These are phyloP conservation scores for Drosophila melanosoma DNA, from an alignment of 2,888 invertebrate genomes.

Conservation along the genomic window DNA sequence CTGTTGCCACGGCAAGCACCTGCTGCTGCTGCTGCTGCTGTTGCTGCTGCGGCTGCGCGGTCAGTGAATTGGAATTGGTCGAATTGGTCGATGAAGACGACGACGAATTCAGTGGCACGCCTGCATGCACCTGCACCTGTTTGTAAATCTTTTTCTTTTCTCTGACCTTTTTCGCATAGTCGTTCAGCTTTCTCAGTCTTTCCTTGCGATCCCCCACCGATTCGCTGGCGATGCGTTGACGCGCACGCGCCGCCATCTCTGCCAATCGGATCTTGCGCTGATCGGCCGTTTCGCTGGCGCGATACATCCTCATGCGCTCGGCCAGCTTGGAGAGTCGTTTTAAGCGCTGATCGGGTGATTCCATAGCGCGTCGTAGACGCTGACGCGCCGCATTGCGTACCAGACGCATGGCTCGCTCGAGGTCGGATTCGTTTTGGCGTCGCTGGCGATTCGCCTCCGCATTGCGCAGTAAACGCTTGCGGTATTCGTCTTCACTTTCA, in stretches of 20 bases:
- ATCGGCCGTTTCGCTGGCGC: constrained; percentile 84
- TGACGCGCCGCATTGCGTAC: constrained; percentile 85
- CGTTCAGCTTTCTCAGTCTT: constrained; percentile 85
- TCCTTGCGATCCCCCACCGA: constrained; percentile 84
- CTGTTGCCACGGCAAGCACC: constrained; percentile 67
- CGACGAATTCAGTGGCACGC: constrained; percentile 63
- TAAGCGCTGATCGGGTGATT: constrained; percentile 83
- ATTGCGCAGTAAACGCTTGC: constrained; percentile 83
- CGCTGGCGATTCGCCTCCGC: constrained; percentile 85
- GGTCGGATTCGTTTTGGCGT: constrained; percentile 84
- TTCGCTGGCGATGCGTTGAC: constrained; percentile 84
- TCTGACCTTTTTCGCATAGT: constrained; percentile 85
- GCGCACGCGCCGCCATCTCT: constrained; percentile 84
- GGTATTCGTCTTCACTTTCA: constrained; percentile 84
- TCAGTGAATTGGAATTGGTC: constrained; percentile 55
- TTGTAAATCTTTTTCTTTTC: constrained; percentile 85
- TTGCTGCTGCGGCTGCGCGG: constrained; percentile 63
- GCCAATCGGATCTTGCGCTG: constrained; percentile 84
- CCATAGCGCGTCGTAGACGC: constrained; percentile 84
- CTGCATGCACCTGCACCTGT: constrained; percentile 68
- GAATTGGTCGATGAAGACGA: constrained; percentile 68
- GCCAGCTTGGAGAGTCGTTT: constrained; percentile 84
- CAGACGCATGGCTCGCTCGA: constrained; percentile 84
- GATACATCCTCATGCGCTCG: constrained; percentile 84
- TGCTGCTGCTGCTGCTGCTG: constrained; percentile 70